Percentiles rank a stretch among this genome's conserved stretches.
Evolutionary conservation across 2,113 vertebrate species (phyloP).

Genomic region (Ranitomeya imitator): DNA sequence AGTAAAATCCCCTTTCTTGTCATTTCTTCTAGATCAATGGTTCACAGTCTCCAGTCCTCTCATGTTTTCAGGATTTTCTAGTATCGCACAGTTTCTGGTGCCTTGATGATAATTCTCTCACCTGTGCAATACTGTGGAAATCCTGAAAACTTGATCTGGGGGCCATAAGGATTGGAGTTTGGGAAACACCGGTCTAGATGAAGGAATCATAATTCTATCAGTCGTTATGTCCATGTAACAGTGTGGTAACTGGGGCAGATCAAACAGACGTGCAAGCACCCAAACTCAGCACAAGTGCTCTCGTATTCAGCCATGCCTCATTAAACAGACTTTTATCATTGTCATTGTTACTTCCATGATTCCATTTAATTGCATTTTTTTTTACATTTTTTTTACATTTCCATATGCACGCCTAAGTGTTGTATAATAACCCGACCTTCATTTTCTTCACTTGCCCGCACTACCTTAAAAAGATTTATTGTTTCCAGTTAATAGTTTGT

Average conservation of each 20-base stretch:
- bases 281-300: not conserved
- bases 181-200: not conserved
- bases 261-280: not conserved
- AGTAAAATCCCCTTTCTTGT: not conserved
- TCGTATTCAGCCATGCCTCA: not conserved
- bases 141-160: too few relatives aligned
- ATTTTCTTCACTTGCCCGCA: constrained; percentile 68
- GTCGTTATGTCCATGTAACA: not conserved
- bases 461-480: constrained; percentile 77
- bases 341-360: not conserved
- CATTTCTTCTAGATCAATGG: not conserved
- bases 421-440: constrained; percentile 75
- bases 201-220: not conserved
- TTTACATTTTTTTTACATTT: not conserved
- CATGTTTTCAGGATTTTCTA: too few relatives aligned
- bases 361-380: constrained; percentile 1
- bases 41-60: too few relatives aligned
- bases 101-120: too few relatives aligned
- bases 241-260: not conserved
- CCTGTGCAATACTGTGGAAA: too few relatives aligned
- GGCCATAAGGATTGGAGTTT: too few relatives aligned
- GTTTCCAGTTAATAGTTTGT: constrained; percentile 71
- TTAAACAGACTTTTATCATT: not conserved
- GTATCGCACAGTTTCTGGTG: too few relatives aligned
- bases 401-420: constrained; percentile 53